A percentile compares a stretch with the other conserved stretches of the same genome.
Conservation (phyloP, 2,888 invertebrate genomes). For the Electrophaes corylata region DNA sequence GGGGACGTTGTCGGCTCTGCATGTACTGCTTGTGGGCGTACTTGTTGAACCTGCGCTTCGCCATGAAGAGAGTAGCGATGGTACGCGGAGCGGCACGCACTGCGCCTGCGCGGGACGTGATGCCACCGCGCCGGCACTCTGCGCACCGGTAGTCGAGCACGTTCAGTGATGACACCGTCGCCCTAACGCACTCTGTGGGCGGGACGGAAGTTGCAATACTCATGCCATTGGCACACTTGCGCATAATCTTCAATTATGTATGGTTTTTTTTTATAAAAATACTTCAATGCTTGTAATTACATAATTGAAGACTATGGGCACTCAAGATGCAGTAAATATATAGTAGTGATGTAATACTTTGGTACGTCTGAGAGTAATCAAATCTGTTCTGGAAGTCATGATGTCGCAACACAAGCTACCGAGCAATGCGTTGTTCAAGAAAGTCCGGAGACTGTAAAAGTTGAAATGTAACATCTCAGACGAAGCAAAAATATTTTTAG, state of each 20-base stretch:
- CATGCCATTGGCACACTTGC: not conserved
- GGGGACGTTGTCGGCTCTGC: constrained; percentile 51
- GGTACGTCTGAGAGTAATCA: constrained; percentile 9
- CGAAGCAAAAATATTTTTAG: constrained; percentile 35
- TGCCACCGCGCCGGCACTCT: constrained; percentile 79
- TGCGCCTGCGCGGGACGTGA: constrained; percentile 79
- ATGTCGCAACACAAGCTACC: not conserved
- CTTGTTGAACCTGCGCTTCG: constrained; percentile 82
- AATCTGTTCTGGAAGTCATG: not conserved
- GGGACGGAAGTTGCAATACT: not conserved
- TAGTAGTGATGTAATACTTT: not conserved
- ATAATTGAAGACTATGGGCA: constrained; percentile 3
- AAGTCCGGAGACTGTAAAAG: no score
- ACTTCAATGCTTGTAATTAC: not conserved
- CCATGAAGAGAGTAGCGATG: constrained; percentile 82
- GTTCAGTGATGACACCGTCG: constrained; percentile 64
- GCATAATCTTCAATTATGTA: not conserved
- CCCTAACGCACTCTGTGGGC: constrained; percentile 78
- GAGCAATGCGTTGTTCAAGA: not conserved
- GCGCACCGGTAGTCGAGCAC: constrained; percentile 82
- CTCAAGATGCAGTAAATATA: not conserved
- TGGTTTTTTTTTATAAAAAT: not conserved
- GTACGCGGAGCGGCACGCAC: constrained; percentile 78
- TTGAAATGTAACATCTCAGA: constrained; percentile 34
- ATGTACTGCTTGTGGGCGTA: constrained; percentile 81